Evolutionary conservation across 2,797 vertebrate species (phyloP), one percentile per base, ranked within the genome.

Genomic region (Enteromius argenteus): DNA sequence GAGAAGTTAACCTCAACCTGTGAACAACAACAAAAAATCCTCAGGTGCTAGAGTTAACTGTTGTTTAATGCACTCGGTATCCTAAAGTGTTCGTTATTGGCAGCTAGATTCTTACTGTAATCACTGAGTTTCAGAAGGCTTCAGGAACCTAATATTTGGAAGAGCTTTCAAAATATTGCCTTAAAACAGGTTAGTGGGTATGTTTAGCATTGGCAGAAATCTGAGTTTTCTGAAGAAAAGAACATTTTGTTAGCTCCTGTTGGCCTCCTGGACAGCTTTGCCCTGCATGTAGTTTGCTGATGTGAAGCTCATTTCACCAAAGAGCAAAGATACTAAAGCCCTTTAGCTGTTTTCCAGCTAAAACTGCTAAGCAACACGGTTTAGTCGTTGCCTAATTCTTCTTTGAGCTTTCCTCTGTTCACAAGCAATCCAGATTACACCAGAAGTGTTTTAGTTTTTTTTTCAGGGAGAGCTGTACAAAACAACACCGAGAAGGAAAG

Each of bases 281-380:
- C 39, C 32, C 21, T 46, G 32, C 14, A 73, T 74, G 60, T 35
- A 49, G 58, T 35, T 46, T 64, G 56, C 3, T 1, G 5, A 32
- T 35, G 42, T 49, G 42, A 14, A 67, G 27, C 60, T 66, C 3
- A 66, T 82, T 82, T 37, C 21, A 3, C 30, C 15, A 74, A 66
- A 82, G 14, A 72, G 71, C 44, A 51, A 75, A 67, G 10, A 53
- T 14, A 23, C 62, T 66, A 74, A 30, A 46, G 9, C n/a, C 58
- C 42, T 80, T 84, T 42, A 30, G 72, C 75, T 51, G 21, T 44
- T 39, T 68, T 81, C 35, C 23, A 64, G 62, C 30, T 60, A 82
- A 67, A 76, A 82, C 64, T 68, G 77, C 49, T 76, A 44, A 46
- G 46, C 72, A 76, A 62, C 53, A 35, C 68, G 23, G 23, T 86